phyloP scores from a whole-genome alignment of 1,140 invertebrate species.

The Metaphire vulgaris region DNA sequence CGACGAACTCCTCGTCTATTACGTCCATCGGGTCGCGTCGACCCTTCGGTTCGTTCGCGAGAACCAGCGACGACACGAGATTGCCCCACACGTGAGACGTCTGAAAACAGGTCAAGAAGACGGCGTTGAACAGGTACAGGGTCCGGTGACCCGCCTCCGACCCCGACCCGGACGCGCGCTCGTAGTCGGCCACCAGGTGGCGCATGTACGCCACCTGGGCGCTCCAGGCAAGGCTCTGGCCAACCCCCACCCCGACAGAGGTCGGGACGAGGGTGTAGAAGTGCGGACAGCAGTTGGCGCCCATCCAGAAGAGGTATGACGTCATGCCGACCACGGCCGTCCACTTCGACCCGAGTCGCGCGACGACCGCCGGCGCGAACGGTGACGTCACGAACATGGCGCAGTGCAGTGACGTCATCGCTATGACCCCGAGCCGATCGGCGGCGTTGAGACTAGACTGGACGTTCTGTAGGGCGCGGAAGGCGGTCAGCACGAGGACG shows the following conservation, averaged over 20 bases:
- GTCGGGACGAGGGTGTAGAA: slow-evolving; percentile 49
- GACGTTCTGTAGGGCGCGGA: slow-evolving; percentile 48
- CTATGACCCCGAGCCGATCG: slow-evolving; percentile 41
- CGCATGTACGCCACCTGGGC: slow-evolving; percentile 47
- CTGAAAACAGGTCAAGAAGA: slow-evolving; percentile 50
- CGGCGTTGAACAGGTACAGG: slow-evolving; percentile 47
- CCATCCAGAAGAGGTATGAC: slow-evolving; percentile 47
- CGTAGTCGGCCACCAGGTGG: slow-evolving; percentile 46
- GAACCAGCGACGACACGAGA: slow-evolving; percentile 44
- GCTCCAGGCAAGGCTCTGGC: slow-evolving; percentile 48
- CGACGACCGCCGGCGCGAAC: slow-evolving; percentile 44
- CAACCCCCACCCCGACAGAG: slow-evolving; percentile 44
- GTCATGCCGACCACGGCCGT: slow-evolving; percentile 43
- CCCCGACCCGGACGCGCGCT: slow-evolving; percentile 36
- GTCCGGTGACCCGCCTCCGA: slow-evolving; percentile 42
- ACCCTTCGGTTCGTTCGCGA: slow-evolving; percentile 26
- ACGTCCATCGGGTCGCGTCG: background rate
- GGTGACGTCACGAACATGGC: slow-evolving; percentile 46
- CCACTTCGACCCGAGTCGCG: slow-evolving; percentile 46
- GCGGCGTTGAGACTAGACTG: slow-evolving; percentile 45
- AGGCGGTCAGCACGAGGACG: slow-evolving; percentile 48
- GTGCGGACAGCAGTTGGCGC: slow-evolving; percentile 47
- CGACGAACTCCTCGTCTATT: background rate
- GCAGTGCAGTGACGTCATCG: slow-evolving; percentile 44
- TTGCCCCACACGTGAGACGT: slow-evolving; percentile 52